These are phyloP conservation scores for Calephelis perditalis DNA, from an alignment of 2,888 invertebrate species.

Conservation along the genomic window DNA sequence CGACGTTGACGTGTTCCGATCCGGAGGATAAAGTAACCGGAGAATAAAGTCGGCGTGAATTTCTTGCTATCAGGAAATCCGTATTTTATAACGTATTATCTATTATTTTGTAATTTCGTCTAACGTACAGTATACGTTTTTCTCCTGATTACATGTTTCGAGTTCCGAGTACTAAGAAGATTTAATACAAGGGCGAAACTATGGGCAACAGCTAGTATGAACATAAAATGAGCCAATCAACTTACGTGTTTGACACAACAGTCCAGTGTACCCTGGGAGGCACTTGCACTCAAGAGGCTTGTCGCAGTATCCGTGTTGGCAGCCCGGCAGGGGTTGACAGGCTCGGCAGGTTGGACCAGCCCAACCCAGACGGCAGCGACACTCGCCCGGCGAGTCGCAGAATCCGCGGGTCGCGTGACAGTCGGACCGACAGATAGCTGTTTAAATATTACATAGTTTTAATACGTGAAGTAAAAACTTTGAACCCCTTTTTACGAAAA, in stretches of 20 bases:
- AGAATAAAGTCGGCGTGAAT: too few species aligned
- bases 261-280: slow-evolving; percentile 92
- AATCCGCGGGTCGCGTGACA: slow-evolving; percentile 92
- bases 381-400: slow-evolving; percentile 92
- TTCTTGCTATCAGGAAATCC: too few species aligned
- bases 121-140: too few species aligned
- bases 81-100: too few species aligned
- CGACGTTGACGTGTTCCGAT: too few species aligned
- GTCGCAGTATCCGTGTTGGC: slow-evolving; percentile 92
- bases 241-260: slow-evolving; percentile 92
- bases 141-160: too few species aligned
- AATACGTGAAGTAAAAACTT: neutral
- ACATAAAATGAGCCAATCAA: slow-evolving; percentile 26
- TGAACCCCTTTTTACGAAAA: too few species aligned
- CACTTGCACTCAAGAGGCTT: slow-evolving; percentile 95
- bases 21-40: too few species aligned
- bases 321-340: slow-evolving; percentile 93
- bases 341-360: slow-evolving; percentile 90
- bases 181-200: too few species aligned
- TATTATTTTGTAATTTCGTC: too few species aligned
- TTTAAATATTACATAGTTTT: neutral
- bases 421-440: slow-evolving; percentile 89
- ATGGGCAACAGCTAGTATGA: too few species aligned
- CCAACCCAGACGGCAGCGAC: slow-evolving; percentile 95
- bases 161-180: too few species aligned